Base-by-base conservation (phyloP, 1,140 invertebrate genomes). In the Heterodera schachtii region DNA sequence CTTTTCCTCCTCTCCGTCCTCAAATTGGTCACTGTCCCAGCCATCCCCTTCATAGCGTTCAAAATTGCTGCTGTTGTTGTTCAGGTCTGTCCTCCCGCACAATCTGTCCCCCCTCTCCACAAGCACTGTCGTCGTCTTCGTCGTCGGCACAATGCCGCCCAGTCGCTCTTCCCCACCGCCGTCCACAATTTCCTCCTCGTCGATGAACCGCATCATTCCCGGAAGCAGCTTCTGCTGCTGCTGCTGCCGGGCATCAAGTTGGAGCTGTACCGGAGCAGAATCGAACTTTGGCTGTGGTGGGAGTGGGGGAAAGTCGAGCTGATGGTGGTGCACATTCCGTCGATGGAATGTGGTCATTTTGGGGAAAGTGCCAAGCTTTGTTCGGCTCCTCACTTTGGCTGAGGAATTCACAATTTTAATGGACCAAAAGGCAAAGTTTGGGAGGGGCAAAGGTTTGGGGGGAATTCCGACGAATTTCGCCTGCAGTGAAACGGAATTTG, bases 171-270 rank as follows among this genome's bases (percentile, higher is more conserved):
- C 31, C 11, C 19, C 69, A 1, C 31, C 44, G 1, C 31, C 44
- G 69, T 71, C 69, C 69, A 9, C 69, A 41, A 43, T 16, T 13
- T 71, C 67, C 16, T 69, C 69, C 4, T 71, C 69, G 69, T 71
- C 69, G 16, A 71, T 71, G 69, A 43, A 71, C 19, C 69, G 69
- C 69, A 71, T 71, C 31, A 71, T 71, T 71, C 69, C 69, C 8
- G 6, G 69, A 1, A 71, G 4, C 69, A 71, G 31, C 9, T 13
- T n/a, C 2, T 71, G 69, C 16, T 11, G 69, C 31, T 7, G 69
- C 0, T 71, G 69, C 9, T 11, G 69, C 9, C 1, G 11, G 4
- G 9, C 57, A 60, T 16, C 57, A 60, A 60, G 11, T 60, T 60
- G 57, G 16, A 60, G 57, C 57, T 60, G 57, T 60, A 60, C 57